phyloP scores from a whole-genome alignment of 2,888 invertebrate species.

The Drosophila subquinaria region DNA sequence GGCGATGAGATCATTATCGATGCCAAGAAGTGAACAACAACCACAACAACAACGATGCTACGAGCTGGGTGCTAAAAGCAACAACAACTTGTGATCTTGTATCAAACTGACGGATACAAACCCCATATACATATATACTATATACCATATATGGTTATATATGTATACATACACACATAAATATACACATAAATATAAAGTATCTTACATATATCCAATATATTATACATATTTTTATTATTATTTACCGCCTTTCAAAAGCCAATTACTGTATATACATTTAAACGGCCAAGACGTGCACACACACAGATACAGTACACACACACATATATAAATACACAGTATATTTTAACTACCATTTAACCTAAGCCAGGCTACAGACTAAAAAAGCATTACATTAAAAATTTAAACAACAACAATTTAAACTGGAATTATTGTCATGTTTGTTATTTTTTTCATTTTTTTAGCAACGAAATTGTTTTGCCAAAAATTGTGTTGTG shows the following conservation, averaged over 20 bases:
- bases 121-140: conserved; percentile 33
- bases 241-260: conserved; percentile 43
- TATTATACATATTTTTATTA: conserved; percentile 28
- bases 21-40: conserved; percentile 87
- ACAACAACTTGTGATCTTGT: conserved; percentile 76
- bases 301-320: conserved; percentile 11
- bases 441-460: not conserved
- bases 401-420: conserved; percentile 40
- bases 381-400: conserved; percentile 56
- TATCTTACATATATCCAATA: conserved; percentile 31
- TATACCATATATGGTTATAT: conserved; percentile 26
- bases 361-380: conserved; percentile 53
- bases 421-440: conserved; percentile 6
- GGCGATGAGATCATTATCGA: conserved; percentile 97
- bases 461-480: conserved; percentile 15
- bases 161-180: conserved; percentile 7
- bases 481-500: conserved; percentile 7
- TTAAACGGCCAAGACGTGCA: conserved; percentile 42
- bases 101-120: conserved; percentile 60
- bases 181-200: conserved; percentile 10
- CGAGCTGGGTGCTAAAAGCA: conserved; percentile 58
- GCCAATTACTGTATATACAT: conserved; percentile 65
- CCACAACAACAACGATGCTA: conserved; percentile 17
- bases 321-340: conserved; percentile 23
- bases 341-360: conserved; percentile 46